Base-by-base conservation (phyloP, 2,797 vertebrate genomes). In the Buphagus erythrorhynchus region DNA sequence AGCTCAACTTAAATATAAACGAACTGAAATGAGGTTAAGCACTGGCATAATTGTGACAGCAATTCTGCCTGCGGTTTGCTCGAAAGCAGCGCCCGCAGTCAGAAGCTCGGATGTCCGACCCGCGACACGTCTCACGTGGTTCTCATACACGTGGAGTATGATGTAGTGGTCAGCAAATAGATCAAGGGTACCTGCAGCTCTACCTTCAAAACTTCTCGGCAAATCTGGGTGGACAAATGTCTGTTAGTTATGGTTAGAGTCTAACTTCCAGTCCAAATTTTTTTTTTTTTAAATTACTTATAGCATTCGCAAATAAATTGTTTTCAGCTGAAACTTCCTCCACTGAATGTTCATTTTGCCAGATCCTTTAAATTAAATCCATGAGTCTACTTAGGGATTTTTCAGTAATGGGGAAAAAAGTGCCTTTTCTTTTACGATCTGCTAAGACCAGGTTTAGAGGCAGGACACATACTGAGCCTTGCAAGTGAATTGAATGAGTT, bases 11-110 rank as follows among this genome's bases (percentile, higher is more conserved):
- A 81, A 88, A 84, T 65, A 71, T 33, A 59, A 91, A 94, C 45
- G 54, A 94, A 28, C 13, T 1, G 26, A 49, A 68, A 36, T 29
- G 69, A 75, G 65, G 88, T 72, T 74, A 58, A 76, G 14, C 0
- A 1, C 66, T 6, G 13, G 66, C 88, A 84, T 59, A 68, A 65
- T 43, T 68, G 77, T 61, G 86, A 52, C 57, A 25, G 58, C n/a
- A 68, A 46, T 84, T 86, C 73, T 86, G 76, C 62, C 90, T 86
- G 96, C 54, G 54, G 90, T 90, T 97, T 93, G 51, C 94, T 94
- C 33, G 86, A 96, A 93, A 90, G 92, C 91, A 75, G 40, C 58
- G 36, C 19, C 40, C 49, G 1, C 52, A 42, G 54, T 49, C 22
- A 38, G 51, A 21, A 65, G 35, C 83, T 90, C 35, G 12, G 42